Conservation (phyloP, 2,113 vertebrate species). For the Pardalotus punctatus region DNA sequence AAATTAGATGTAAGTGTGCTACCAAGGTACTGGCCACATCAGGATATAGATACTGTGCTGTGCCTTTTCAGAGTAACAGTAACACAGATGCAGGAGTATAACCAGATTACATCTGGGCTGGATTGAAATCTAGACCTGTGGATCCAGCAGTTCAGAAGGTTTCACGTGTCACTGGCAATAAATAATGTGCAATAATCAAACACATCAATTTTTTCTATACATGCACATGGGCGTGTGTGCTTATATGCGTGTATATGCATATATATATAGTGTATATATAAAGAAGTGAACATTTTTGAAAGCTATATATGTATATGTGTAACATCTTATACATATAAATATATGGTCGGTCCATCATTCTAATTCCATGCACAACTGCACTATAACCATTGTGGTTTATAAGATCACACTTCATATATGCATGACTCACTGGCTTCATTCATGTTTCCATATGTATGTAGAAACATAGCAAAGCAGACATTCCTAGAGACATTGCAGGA, state of each 20-base stretch:
- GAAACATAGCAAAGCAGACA: constrained; percentile 99
- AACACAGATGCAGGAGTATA: not conserved
- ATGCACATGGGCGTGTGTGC: not conserved
- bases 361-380: constrained; percentile 68
- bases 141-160: not conserved
- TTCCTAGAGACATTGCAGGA: constrained; percentile 99
- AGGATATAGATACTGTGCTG: not conserved
- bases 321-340: constrained; percentile 59
- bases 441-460: constrained; percentile 97
- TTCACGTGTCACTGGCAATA: not conserved
- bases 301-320: constrained; percentile 67
- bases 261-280: not conserved
- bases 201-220: not conserved
- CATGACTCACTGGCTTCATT: constrained; percentile 94
- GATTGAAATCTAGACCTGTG: not conserved
- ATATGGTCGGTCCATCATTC: constrained; percentile 60
- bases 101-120: not conserved
- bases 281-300: constrained; percentile 28
- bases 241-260: constrained; percentile 15
- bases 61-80: not conserved
- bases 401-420: constrained; percentile 79
- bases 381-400: constrained; percentile 72
- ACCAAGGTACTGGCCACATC: not conserved
- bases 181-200: not conserved
- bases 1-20: not conserved